Evolutionary conservation across 2,797 vertebrate genomes (phyloP), one percentile per base, ranked within the genome.

Genomic region (Micropoecilia bifurca): DNA sequence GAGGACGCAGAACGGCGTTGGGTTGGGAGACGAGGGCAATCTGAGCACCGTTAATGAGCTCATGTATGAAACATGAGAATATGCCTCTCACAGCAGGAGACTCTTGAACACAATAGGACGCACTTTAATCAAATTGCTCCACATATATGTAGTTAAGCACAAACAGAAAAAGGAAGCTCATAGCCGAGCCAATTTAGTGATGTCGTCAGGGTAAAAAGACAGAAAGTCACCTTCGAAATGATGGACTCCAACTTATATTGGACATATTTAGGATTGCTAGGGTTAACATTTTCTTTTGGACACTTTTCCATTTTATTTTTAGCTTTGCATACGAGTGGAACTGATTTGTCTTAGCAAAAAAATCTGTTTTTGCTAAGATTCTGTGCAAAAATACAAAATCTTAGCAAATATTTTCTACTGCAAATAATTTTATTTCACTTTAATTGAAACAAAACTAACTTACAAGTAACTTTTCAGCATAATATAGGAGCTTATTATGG

Each of bases 1-100:
- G 82, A 77, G 88, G 82, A 85, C 82, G 90, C 84, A 86, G 84
- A 90, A 87, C 50, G 63, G 75, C 79, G 81, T 85, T 89, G 84
- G 75, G 88, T 87, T 77, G 81, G 87, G 79, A 89, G 89, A 87
- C 80, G 82, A 87, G 87, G 88, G 88, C 82, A 87, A 88, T 87
- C 81, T 83, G 88, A 94, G 89, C 48, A 39, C 75, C 46, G 89
- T 86, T 95, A 95, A 95, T 95, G 92, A 95, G 92, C 88, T 95
- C 89, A 94, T 95, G 93, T 92, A 92, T 94, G 87, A 93, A 95
- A 93, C 92, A 95, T 93, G 93, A 93, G 91, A 90, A 86, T 85
- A 79, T 81, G 81, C 72, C 86, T 81, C 90, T 84, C 55, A 43
- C 88, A 85, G 88, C 75, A 77, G 80, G 82, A 73, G 68, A 80